Conservation (phyloP, 1,140 invertebrate genomes). For the Scaptomyza pallida region DNA sequence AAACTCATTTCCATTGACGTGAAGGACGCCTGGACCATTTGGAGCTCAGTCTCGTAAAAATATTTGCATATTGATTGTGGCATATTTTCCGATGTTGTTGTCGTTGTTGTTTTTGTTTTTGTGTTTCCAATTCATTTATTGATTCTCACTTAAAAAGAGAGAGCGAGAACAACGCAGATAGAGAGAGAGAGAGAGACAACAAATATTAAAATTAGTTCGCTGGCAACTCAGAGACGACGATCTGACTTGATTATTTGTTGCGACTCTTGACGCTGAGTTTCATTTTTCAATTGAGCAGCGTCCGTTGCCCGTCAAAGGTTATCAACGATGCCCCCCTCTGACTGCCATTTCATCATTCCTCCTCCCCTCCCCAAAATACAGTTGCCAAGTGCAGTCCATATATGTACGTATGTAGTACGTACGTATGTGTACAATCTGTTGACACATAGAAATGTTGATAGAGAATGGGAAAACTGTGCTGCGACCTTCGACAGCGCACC, state of each 20-base stretch:
- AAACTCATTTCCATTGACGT: slow-evolving; percentile 60
- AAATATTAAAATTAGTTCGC: slow-evolving; percentile 68
- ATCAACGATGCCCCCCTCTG: slow-evolving; percentile 9
- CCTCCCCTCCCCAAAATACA: neutral
- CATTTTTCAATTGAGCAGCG: slow-evolving; percentile 41
- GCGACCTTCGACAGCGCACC: slow-evolving; percentile 62
- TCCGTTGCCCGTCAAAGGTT: slow-evolving; percentile 22
- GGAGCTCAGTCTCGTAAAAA: slow-evolving; percentile 52
- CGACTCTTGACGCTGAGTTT: slow-evolving; percentile 16
- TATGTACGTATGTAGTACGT: neutral
- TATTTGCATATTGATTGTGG: slow-evolving; percentile 74
- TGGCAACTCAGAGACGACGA: slow-evolving; percentile 24
- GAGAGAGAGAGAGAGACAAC: slow-evolving; percentile 22
- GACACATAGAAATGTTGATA: neutral
- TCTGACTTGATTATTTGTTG: slow-evolving; percentile 53
- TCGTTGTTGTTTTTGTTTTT: slow-evolving; percentile 32
- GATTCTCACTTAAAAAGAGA: slow-evolving; percentile 33
- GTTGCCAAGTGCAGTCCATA: slow-evolving; percentile 38
- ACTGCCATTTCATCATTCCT: neutral
- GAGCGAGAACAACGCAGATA: slow-evolving; percentile 25
- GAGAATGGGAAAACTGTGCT: slow-evolving; percentile 3
- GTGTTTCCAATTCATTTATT: slow-evolving; percentile 69
- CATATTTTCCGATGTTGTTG: slow-evolving; percentile 54
- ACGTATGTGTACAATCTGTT: neutral
- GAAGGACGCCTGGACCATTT: slow-evolving; percentile 56